Evolutionary conservation across 2,888 invertebrate species (phyloP).

Genomic region (Drosophila nr. fundita): DNA sequence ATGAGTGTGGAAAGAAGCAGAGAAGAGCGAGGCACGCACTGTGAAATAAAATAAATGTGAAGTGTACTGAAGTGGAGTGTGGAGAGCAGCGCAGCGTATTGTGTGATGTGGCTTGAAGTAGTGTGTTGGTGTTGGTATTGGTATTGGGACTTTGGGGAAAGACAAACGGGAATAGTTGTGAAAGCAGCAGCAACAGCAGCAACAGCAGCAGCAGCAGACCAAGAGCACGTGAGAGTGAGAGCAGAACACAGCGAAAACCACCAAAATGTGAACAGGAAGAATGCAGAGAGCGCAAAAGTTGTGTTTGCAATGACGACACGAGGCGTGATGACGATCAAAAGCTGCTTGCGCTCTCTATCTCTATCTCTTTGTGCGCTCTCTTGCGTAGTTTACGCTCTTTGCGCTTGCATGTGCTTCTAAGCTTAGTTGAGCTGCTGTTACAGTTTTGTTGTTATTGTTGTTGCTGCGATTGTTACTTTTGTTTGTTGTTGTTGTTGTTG

Average conservation of each 20-base stretch:
- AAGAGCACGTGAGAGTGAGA: constrained; percentile 17
- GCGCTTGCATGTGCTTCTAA: constrained; percentile 40
- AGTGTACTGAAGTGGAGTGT: constrained; percentile 37
- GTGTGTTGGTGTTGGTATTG: not conserved
- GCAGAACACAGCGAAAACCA: constrained; percentile 32
- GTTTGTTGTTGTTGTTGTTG: constrained; percentile 19
- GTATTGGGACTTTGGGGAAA: constrained; percentile 19
- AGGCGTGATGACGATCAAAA: constrained; percentile 40
- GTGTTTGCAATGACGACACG: constrained; percentile 31
- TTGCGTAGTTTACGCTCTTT: constrained; percentile 19
- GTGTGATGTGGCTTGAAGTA: constrained; percentile 13
- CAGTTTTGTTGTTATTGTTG: constrained; percentile 31
- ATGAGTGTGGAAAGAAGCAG: constrained; percentile 57
- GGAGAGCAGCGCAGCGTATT: constrained; percentile 8
- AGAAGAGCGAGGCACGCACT: constrained; percentile 60
- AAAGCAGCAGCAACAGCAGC: constrained; percentile 54
- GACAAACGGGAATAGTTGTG: constrained; percentile 70
- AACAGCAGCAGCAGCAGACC: constrained; percentile 16
- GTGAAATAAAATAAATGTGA: constrained; percentile 40
- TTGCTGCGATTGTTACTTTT: constrained; percentile 23
- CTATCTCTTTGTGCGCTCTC: constrained; percentile 13
- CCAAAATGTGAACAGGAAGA: constrained; percentile 24
- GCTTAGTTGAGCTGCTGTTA: constrained; percentile 41
- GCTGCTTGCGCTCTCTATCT: constrained; percentile 10
- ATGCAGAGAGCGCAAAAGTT: constrained; percentile 38